Evolutionary conservation across 2,113 vertebrate species (phyloP).

Genomic region (Orientallactaga bullata): DNA sequence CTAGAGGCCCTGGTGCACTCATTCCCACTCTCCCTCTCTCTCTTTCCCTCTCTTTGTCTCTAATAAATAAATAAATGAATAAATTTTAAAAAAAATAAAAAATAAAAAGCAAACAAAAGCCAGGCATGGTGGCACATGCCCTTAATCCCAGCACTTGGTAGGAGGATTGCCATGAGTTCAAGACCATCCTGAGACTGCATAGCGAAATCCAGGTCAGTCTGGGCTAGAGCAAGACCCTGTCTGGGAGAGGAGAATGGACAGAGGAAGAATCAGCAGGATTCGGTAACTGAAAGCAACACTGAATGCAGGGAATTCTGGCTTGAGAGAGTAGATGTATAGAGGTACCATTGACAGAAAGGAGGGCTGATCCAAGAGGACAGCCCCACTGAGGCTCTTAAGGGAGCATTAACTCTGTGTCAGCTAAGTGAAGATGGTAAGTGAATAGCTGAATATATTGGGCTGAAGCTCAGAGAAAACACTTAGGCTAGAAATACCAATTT

Average conservation of each 20-base stretch:
- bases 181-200: too few relatives aligned
- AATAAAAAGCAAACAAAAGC: neutral
- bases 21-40: too few relatives aligned
- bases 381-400: neutral
- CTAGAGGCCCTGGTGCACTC: too few relatives aligned
- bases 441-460: neutral
- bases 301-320: slow-evolving; percentile 3
- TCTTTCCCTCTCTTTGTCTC: too few relatives aligned
- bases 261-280: neutral
- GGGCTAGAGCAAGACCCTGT: too few relatives aligned
- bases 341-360: neutral
- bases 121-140: too few relatives aligned
- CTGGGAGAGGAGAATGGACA: neutral
- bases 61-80: too few relatives aligned
- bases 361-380: neutral
- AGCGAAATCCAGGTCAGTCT: too few relatives aligned
- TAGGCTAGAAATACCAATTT: neutral
- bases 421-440: neutral
- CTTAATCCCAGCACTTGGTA: too few relatives aligned
- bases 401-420: neutral
- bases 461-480: slow-evolving; percentile 4
- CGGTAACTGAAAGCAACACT: neutral
- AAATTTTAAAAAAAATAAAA: too few relatives aligned
- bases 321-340: slow-evolving; percentile 20
- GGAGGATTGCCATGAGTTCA: too few relatives aligned